Conservation (phyloP, 2,797 vertebrate species). For the Carapus acus region DNA sequence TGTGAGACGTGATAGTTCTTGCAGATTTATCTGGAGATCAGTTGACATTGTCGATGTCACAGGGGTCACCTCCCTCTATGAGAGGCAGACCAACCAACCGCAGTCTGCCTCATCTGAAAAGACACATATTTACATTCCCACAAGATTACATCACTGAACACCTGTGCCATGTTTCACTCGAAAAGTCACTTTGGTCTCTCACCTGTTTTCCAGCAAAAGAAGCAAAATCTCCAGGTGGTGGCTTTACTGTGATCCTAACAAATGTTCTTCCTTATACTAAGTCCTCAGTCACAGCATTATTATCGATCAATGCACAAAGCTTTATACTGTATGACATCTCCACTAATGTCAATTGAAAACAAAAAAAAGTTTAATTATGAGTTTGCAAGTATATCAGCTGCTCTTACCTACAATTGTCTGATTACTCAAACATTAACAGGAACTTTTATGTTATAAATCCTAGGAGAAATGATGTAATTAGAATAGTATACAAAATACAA, state of each 20-base stretch:
- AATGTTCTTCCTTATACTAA: too few species aligned
- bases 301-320: too few species aligned
- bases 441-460: too few species aligned
- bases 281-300: too few species aligned
- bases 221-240: slow-evolving; percentile 44
- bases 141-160: slow-evolving; percentile 63
- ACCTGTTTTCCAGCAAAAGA: slow-evolving; percentile 58
- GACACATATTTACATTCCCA: slow-evolving; percentile 64
- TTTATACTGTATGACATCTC: too few species aligned
- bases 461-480: too few species aligned
- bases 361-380: too few species aligned
- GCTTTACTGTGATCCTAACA: too few species aligned
- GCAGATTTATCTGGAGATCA: slow-evolving; percentile 42
- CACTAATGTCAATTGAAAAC: too few species aligned
- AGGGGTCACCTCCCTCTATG: slow-evolving; percentile 32
- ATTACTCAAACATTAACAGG: too few species aligned
- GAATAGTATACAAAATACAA: neutral
- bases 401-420: neutral
- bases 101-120: slow-evolving; percentile 56
- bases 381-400: too few species aligned
- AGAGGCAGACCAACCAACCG: slow-evolving; percentile 47
- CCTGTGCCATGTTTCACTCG: slow-evolving; percentile 59
- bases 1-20: slow-evolving; percentile 43
- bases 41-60: slow-evolving; percentile 40
- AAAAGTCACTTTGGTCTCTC: slow-evolving; percentile 44